These are phyloP conservation scores for Cremastinae sp. DNA, from an alignment of 2,888 invertebrate genomes.

Conservation along the genomic window DNA sequence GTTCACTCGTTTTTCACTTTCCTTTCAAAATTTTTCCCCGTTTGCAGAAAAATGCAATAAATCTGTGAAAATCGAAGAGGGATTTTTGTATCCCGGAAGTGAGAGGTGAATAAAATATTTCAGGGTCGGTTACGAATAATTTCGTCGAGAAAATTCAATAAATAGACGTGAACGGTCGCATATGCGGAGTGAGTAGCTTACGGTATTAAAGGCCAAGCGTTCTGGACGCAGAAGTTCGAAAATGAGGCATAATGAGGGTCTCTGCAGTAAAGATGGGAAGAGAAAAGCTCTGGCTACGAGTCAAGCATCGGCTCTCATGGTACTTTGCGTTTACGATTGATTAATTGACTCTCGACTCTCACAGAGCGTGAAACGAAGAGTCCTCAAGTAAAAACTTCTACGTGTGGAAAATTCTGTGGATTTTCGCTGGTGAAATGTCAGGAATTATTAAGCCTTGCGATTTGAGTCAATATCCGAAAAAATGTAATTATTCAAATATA, in stretches of 20 bases:
- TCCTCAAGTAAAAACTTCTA: background rate
- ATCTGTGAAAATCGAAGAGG: no score
- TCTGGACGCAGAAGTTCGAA: slow-evolving; percentile 19
- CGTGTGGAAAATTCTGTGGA: slow-evolving; percentile 27
- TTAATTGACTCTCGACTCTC: slow-evolving; percentile 30
- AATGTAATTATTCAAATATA: no score
- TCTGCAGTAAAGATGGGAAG: background rate
- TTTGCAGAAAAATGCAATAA: no score
- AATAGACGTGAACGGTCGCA: slow-evolving; percentile 30
- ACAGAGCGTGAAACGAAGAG: slow-evolving; percentile 2
- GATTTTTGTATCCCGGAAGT: no score
- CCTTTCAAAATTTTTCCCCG: no score
- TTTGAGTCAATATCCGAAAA: no score
- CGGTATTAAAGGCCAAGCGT: slow-evolving; percentile 26
- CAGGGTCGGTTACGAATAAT: slow-evolving; percentile 40
- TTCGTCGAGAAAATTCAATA: slow-evolving; percentile 51
- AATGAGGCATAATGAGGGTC: slow-evolving; percentile 9
- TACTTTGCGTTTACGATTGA: slow-evolving; percentile 47
- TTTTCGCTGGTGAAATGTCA: no score
- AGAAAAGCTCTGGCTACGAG: background rate
- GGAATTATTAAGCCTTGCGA: no score
- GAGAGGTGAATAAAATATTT: no score
- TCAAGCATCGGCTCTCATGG: background rate
- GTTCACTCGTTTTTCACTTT: no score
- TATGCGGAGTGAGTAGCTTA: slow-evolving; percentile 31